phyloP scores from a whole-genome alignment of 2,113 vertebrate genomes.

The Pedionomus torquatus region DNA sequence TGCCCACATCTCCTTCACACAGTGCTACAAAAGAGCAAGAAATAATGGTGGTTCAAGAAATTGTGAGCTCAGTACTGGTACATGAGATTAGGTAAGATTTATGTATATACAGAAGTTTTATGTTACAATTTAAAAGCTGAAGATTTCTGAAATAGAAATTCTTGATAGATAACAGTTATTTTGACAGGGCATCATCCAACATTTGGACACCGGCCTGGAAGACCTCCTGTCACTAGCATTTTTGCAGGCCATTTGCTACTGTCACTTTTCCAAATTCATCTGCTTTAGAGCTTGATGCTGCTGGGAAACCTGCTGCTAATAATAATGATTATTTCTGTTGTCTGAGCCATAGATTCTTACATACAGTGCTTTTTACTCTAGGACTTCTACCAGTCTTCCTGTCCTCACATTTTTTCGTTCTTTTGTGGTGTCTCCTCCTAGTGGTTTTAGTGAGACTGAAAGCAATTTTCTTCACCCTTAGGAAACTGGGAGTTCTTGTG shows the following conservation, averaged over 20 bases:
- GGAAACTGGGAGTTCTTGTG: neutral
- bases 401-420: neutral
- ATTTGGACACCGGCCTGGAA: neutral
- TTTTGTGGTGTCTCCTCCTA: neutral
- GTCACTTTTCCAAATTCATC: conserved; percentile 8
- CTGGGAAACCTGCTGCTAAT: neutral
- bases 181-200: neutral
- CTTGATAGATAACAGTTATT: neutral
- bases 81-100: neutral
- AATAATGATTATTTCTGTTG: neutral
- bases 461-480: neutral
- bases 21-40: neutral
- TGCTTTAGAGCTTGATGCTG: neutral
- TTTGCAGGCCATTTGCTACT: conserved; percentile 5
- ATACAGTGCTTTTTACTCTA: neutral
- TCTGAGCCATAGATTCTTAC: neutral
- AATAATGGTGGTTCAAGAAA: neutral
- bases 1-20: neutral
- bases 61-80: neutral
- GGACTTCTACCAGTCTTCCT: neutral
- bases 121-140: neutral
- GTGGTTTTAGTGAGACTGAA: neutral
- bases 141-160: neutral
- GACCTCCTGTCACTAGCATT: neutral
- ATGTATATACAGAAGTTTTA: neutral